Percentiles rank a stretch among this genome's conserved stretches.
phyloP scores from a whole-genome alignment of 35 echinoderm and acorn worm species.

The Diadema setosum region DNA sequence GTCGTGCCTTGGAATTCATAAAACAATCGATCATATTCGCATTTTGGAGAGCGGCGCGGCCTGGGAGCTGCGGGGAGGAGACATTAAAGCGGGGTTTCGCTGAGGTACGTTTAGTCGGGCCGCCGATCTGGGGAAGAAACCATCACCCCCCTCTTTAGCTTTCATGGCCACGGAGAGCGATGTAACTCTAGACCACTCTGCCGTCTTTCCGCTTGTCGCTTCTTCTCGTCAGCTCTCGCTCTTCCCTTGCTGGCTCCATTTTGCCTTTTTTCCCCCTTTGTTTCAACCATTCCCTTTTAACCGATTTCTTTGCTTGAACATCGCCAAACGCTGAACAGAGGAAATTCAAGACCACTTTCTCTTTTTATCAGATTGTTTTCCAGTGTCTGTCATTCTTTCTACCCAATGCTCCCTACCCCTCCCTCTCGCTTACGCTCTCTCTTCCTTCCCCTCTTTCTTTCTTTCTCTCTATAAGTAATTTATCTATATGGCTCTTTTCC shows the following conservation, averaged over 20 bases:
- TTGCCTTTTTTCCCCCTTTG: background rate
- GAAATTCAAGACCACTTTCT: too few species aligned
- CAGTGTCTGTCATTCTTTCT: background rate
- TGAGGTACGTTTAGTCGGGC: too few species aligned
- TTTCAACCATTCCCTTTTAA: background rate
- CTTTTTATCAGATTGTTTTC: too few species aligned
- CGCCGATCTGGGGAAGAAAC: too few species aligned
- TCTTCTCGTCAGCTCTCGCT: background rate
- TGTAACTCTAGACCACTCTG: constrained; percentile 1
- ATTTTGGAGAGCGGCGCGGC: background rate
- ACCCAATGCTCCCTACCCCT: background rate
- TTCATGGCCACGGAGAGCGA: background rate
- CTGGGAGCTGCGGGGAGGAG: background rate
- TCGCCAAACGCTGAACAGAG: too few species aligned
- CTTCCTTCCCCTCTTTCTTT: background rate
- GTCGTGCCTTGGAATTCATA: background rate
- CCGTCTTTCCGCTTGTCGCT: background rate
- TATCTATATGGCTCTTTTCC: too few species aligned
- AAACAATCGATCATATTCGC: constrained; percentile 28
- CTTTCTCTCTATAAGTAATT: too few species aligned
- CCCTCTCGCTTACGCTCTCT: background rate
- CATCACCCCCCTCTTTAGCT: background rate
- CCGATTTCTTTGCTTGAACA: background rate
- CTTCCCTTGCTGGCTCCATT: background rate
- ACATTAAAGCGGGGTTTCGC: background rate